Evolutionary conservation across 2,888 invertebrate genomes (phyloP).

Genomic region (Oasisia sp.): DNA sequence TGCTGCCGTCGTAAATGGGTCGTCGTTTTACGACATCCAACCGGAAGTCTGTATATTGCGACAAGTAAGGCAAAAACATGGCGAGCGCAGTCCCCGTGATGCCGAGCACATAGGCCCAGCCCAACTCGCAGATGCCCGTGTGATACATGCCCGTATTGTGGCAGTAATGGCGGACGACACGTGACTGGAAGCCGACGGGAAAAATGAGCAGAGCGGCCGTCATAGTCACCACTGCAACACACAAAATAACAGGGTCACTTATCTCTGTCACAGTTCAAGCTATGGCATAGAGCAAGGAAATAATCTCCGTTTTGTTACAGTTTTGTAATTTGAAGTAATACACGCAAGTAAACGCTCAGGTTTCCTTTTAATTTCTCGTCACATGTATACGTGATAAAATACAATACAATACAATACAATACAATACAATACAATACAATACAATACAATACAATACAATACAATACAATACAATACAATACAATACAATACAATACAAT

Average conservation of each 20-base stretch:
- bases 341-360: no score
- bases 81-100: conserved; percentile 65
- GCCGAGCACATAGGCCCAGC: conserved; percentile 67
- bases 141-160: conserved; percentile 17
- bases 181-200: conserved; percentile 64
- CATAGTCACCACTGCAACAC: conserved; percentile 65
- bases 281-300: background rate
- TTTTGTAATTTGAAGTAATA: background rate
- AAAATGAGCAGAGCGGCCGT: conserved; percentile 64
- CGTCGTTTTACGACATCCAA: conserved; percentile 28
- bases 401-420: no score
- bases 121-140: conserved; percentile 47
- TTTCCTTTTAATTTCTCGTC: no score
- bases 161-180: conserved; percentile 62
- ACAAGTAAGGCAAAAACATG: conserved; percentile 66
- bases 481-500: no score
- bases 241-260: conserved; percentile 25
- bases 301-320: background rate
- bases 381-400: no score
- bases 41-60: conserved; percentile 50
- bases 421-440: no score
- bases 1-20: background rate
- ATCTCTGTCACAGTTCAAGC: background rate
- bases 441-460: no score
- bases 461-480: no score